Evolutionary conservation across 2,113 vertebrate genomes (phyloP).

Genomic region (Xenopus borealis): DNA sequence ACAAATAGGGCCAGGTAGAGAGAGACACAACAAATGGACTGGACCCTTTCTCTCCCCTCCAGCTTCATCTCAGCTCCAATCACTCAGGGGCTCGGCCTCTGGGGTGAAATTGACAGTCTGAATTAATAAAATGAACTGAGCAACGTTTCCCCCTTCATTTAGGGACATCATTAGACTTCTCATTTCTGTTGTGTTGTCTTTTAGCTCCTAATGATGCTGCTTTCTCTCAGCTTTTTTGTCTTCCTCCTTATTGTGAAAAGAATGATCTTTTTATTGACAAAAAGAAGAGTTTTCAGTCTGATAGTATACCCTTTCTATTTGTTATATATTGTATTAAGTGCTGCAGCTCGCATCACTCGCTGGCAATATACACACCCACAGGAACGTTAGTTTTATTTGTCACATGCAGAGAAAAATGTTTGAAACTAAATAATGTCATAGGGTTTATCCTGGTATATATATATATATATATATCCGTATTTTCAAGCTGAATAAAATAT

Average conservation of each 20-base stretch:
- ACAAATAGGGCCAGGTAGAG: slow-evolving; percentile 98
- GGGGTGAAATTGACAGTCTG: slow-evolving; percentile 99
- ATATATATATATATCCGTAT: no score
- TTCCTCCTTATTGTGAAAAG: neutral
- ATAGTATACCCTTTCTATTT: no score
- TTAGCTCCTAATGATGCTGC: slow-evolving; percentile 77
- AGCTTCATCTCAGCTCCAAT: slow-evolving; percentile 83
- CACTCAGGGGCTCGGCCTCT: slow-evolving; percentile 97
- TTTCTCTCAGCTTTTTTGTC: neutral
- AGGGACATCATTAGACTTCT: slow-evolving; percentile 99
- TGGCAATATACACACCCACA: no score
- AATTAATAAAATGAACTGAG: slow-evolving; percentile 97
- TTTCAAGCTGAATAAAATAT: no score
- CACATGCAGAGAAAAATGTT: no score
- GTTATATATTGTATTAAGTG: no score
- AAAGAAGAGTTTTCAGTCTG: neutral
- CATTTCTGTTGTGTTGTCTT: slow-evolving; percentile 96
- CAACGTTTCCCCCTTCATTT: slow-evolving; percentile 99
- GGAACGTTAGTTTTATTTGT: no score
- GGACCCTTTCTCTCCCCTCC: slow-evolving; percentile 77
- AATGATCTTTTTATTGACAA: neutral
- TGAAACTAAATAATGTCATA: no score
- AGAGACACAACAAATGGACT: slow-evolving; percentile 85
- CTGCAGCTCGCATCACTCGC: no score
- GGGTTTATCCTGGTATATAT: no score